Conservation (phyloP, 2,113 vertebrate genomes). For the Hylia prasina region DNA sequence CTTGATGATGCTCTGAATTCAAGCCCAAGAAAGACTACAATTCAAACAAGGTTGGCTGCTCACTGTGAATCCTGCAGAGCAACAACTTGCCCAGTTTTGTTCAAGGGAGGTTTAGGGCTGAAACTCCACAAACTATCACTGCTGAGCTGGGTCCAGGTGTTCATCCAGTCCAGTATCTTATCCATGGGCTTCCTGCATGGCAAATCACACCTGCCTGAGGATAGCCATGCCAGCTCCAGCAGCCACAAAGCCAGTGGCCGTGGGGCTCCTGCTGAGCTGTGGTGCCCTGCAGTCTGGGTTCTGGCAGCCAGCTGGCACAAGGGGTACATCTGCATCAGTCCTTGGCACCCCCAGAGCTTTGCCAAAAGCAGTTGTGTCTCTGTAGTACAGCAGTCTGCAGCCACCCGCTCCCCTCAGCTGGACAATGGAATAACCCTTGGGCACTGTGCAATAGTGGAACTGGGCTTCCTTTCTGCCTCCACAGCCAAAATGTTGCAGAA, state of each 20-base stretch:
- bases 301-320: background rate
- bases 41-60: rapidly evolving
- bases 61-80: background rate
- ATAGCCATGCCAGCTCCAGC: background rate
- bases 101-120: background rate
- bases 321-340: background rate
- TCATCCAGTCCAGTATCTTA: too few relatives aligned
- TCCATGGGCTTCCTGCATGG: background rate
- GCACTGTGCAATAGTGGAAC: background rate
- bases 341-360: background rate
- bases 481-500: background rate
- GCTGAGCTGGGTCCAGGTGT: background rate
- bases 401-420: rapidly evolving
- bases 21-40: background rate
- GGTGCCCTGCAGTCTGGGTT: background rate
- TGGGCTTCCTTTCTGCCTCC: background rate
- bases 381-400: rapidly evolving
- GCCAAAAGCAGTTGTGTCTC: background rate
- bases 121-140: background rate
- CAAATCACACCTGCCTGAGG: rapidly evolving
- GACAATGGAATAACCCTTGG: background rate
- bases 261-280: background rate
- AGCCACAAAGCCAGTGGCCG: background rate
- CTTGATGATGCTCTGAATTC: background rate
- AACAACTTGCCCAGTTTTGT: background rate